phyloP scores from a whole-genome alignment of 2,113 vertebrate genomes.

The Geococcyx californianus region DNA sequence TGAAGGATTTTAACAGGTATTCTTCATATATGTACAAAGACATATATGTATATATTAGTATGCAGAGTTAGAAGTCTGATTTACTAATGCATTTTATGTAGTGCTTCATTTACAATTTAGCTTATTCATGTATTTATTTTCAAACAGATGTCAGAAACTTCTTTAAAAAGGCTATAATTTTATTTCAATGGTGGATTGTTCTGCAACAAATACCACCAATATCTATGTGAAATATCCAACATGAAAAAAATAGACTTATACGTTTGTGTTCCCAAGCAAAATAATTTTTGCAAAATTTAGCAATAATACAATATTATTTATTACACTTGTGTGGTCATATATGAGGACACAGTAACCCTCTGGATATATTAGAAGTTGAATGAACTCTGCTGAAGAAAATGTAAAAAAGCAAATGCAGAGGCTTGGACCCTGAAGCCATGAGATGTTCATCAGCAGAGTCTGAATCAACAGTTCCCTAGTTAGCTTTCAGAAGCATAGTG shows the following conservation, averaged over 20 bases:
- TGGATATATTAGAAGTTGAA: constrained; percentile 81
- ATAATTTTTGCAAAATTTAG: not conserved
- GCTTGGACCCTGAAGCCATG: not conserved
- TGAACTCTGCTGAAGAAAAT: constrained; percentile 67
- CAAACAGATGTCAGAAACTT: not conserved
- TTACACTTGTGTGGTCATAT: constrained; percentile 25
- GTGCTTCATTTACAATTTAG: not conserved
- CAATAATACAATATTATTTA: not conserved
- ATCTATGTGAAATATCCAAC: not conserved
- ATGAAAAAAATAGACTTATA: not conserved
- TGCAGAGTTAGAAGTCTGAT: not conserved
- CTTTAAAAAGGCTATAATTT: not conserved
- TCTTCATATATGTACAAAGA: not conserved
- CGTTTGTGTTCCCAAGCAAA: not conserved
- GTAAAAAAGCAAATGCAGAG: constrained; percentile 44
- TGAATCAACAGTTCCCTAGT: constrained; percentile 52
- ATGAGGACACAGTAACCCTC: constrained; percentile 27
- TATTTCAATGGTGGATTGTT: not conserved
- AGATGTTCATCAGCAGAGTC: constrained; percentile 35
- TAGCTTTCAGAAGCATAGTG: constrained; percentile 72
- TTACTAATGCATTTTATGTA: not conserved
- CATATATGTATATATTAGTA: not conserved
- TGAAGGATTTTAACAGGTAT: not conserved
- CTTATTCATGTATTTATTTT: not conserved
- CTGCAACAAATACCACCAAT: not conserved